Evolutionary conservation across 1,140 invertebrate genomes (phyloP), one percentile per base, ranked within the genome.

Genomic region (Hypothenemus hampei): DNA sequence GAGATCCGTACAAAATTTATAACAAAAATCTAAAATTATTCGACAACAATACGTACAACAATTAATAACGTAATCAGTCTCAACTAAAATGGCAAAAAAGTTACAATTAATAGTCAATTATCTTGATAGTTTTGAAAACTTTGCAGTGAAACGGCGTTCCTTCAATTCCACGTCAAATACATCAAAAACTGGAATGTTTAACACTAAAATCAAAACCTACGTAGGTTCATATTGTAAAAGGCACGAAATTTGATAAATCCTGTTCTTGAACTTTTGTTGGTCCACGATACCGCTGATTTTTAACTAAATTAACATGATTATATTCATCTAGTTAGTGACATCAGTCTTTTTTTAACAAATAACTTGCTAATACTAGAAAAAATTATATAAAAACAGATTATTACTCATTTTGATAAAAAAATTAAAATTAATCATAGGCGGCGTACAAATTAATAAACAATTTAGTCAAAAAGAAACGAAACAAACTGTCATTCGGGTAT

Each of bases 1-100:
- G 55, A 57, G 55, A 57, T 57, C 55, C 44, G 21, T 35, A 44
- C 26, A 47, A 26, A 56, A 50, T 50, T 50, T 57, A 57, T 57
- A 57, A 57, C 55, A 57, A 57, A 48, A 19, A 26, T 40, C 41
- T 55, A 55, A 55, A 43, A 46, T 47, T 55, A 55, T 33, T 55
- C 22, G 52, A 55, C 52, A 55, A 55, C 52, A 55, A 55, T 47
- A 43, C 29, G 21, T 50, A 40, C 40, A 55, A 55, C 52, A 57
- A 49, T 49, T 57, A 57, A 57, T 43, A 55, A 40, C 40, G 46
- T 54, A 48, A 57, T 57, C 54, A 57, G 54, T 57, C 54, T 57
- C 50, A 57, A 57, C 55, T 50, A 23, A 57, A 57, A 57, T 57
- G 55, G 55, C 55, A 57, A 50, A 56, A n/a, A 57, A 35, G 29